Evolutionary conservation across 2,888 invertebrate genomes (phyloP).

Genomic region (Diarsia rubi): DNA sequence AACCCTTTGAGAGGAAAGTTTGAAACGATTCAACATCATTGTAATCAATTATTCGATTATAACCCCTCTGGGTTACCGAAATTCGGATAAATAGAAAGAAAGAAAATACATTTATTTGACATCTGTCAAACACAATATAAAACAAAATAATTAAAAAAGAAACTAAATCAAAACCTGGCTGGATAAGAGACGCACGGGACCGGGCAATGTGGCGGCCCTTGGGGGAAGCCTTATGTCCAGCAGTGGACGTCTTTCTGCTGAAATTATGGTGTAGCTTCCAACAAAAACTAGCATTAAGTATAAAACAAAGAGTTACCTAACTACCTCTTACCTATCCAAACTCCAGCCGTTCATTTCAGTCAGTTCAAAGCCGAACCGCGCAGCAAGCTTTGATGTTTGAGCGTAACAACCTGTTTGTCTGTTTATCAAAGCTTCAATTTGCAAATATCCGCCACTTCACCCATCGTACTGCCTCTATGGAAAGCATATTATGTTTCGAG

Average conservation of each 20-base stretch:
- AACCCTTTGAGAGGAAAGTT: constrained; percentile 7
- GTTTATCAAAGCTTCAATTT: constrained; percentile 29
- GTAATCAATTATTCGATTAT: background rate
- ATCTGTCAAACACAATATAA: too few species aligned
- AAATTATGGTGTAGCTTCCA: too few species aligned
- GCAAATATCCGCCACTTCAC: constrained; percentile 25
- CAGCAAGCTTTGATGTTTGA: constrained; percentile 41
- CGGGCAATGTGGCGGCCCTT: too few species aligned
- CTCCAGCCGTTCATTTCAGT: constrained; percentile 3
- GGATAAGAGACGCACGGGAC: too few species aligned
- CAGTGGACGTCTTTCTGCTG: too few species aligned
- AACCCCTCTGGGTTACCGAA: background rate
- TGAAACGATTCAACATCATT: background rate
- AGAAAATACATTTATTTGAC: too few species aligned
- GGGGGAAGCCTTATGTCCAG: too few species aligned
- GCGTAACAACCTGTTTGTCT: constrained; percentile 30
- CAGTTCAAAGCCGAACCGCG: constrained; percentile 18
- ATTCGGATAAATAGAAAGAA: background rate
- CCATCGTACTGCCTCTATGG: background rate
- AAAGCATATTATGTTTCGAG: constrained; percentile 1
- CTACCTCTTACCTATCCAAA: too few species aligned
- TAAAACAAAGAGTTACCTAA: background rate
- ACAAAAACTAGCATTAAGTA: too few species aligned
- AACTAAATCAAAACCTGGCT: too few species aligned
- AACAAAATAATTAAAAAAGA: too few species aligned